Conservation (phyloP, 2,113 vertebrate genomes). For the Hippocampus comes region DNA sequence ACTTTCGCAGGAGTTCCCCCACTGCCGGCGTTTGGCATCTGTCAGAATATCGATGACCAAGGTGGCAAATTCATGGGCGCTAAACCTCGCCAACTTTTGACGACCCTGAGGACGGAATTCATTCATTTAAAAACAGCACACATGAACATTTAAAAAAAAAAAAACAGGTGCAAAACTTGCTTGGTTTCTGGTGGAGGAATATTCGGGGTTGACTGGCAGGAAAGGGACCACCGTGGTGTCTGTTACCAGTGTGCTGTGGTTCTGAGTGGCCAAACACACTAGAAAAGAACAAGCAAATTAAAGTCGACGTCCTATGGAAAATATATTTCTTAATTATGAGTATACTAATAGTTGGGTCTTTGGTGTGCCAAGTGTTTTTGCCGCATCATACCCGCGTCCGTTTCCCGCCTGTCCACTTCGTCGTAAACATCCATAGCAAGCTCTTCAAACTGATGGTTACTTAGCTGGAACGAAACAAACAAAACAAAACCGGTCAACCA, state of each 20-base stretch:
- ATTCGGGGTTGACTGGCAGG: conserved; percentile 96
- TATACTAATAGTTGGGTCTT: too few relatives aligned
- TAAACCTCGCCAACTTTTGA: conserved; percentile 94
- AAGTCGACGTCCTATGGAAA: neutral
- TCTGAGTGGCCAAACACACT: conserved; percentile 98
- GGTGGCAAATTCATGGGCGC: conserved; percentile 94
- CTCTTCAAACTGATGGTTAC: conserved; percentile 98
- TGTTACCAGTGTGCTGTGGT: conserved; percentile 93
- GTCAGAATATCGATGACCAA: conserved; percentile 95
- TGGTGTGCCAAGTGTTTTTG: neutral
- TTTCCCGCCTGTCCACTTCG: conserved; percentile 97
- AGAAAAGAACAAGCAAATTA: neutral
- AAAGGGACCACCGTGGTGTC: conserved; percentile 97
- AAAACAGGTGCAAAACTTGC: conserved; percentile 55
- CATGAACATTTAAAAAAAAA: neutral
- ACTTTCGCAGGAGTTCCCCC: conserved; percentile 82
- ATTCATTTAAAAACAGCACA: neutral
- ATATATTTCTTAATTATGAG: neutral
- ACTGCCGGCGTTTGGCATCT: conserved; percentile 93
- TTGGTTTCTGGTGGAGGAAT: conserved; percentile 97
- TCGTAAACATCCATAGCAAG: conserved; percentile 99
- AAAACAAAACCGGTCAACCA: neutral
- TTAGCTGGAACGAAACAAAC: conserved; percentile 75
- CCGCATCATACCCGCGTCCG: conserved; percentile 77
- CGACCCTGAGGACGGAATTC: conserved; percentile 76